These are phyloP conservation scores for Choloepus hoffmanni DNA, from an alignment of 2,113 vertebrate genomes.

Conservation along the genomic window DNA sequence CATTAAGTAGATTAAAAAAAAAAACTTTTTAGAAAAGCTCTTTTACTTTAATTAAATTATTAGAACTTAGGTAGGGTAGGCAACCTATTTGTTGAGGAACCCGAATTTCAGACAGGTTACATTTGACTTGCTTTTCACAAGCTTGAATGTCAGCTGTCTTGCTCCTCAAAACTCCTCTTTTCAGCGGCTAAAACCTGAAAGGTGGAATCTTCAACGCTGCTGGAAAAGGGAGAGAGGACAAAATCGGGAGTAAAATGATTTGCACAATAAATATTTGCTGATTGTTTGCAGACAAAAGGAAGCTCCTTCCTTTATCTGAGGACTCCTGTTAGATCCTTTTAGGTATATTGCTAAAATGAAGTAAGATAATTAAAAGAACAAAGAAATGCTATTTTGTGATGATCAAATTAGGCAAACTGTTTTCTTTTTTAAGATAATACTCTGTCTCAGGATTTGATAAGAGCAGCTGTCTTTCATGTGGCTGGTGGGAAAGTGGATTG, in stretches of 20 bases:
- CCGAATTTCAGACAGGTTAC: background rate
- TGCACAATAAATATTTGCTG: slow-evolving; percentile 72
- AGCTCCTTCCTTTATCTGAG: slow-evolving; percentile 38
- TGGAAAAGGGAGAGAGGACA: background rate
- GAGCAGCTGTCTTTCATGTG: slow-evolving; percentile 29
- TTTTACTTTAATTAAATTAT: background rate
- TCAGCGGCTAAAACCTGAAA: background rate
- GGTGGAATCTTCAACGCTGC: background rate
- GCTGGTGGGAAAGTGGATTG: background rate
- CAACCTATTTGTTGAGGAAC: background rate
- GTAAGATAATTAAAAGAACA: slow-evolving; percentile 66
- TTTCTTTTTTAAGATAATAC: slow-evolving; percentile 60
- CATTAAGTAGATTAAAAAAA: background rate
- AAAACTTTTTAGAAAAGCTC: background rate
- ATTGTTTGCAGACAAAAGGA: slow-evolving; percentile 70
- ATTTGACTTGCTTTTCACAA: background rate
- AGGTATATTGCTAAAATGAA: slow-evolving; percentile 54
- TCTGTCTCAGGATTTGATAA: slow-evolving; percentile 62
- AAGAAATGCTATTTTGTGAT: slow-evolving; percentile 65
- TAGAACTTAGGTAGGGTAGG: background rate
- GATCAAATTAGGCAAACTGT: slow-evolving; percentile 45
- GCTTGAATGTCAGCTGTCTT: background rate
- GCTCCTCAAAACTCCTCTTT: background rate
- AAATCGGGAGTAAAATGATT: slow-evolving; percentile 47
- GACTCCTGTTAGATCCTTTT: slow-evolving; percentile 47